Evolutionary conservation across 2,888 invertebrate species (phyloP).

Genomic region (Elgonia sp.): DNA sequence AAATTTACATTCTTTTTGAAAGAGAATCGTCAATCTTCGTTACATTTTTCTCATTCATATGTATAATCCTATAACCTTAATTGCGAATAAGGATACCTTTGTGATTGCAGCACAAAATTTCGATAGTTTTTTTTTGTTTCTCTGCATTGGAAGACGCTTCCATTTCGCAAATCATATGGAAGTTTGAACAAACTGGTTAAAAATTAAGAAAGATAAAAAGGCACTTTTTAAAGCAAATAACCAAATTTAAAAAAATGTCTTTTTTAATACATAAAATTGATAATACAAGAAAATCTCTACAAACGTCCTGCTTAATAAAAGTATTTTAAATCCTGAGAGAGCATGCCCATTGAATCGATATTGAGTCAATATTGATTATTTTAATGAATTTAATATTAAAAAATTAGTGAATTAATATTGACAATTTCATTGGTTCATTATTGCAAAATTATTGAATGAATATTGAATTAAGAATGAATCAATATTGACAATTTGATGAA

Average conservation of each 20-base stretch:
- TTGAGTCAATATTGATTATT: too few relatives aligned
- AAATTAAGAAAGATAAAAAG: conserved; percentile 50
- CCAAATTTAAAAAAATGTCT: neutral
- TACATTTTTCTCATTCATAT: conserved; percentile 25
- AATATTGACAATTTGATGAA: too few relatives aligned
- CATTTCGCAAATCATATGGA: conserved; percentile 82
- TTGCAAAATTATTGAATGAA: too few relatives aligned
- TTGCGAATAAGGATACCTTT: conserved; percentile 76
- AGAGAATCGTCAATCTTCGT: conserved; percentile 1
- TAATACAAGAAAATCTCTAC: conserved; percentile 29
- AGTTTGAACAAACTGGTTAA: conserved; percentile 77
- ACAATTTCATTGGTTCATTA: too few relatives aligned
- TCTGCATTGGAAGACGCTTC: conserved; percentile 84
- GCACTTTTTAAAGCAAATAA: conserved; percentile 52
- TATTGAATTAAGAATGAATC: too few relatives aligned
- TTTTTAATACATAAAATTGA: neutral
- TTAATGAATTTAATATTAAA: too few relatives aligned
- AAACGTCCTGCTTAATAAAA: conserved; percentile 41
- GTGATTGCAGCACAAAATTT: conserved; percentile 63
- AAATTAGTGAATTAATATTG: too few relatives aligned
- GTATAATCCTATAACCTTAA: conserved; percentile 45
- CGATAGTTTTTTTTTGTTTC: conserved; percentile 1
- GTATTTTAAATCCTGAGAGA: too few relatives aligned
- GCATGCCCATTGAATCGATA: too few relatives aligned
- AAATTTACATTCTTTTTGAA: conserved; percentile 59